Percentiles rank a stretch among this genome's conserved stretches.
Evolutionary conservation across 2,113 vertebrate genomes (phyloP).

Genomic region (Ictidomys tridecemlineatus): DNA sequence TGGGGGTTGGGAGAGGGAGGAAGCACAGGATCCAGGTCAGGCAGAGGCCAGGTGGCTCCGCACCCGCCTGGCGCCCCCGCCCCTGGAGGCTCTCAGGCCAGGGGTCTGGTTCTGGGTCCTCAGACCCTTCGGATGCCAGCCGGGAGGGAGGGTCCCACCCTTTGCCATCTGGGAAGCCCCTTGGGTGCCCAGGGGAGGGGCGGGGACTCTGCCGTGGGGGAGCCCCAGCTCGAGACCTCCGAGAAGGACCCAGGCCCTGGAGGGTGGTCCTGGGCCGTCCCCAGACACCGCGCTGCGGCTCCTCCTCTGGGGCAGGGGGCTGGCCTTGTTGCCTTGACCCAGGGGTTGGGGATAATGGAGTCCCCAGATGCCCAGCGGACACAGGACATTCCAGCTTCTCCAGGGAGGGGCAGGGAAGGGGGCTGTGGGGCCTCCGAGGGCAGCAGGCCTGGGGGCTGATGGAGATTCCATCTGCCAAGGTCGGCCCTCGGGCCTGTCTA

Average conservation of each 20-base stretch:
- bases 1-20: background rate
- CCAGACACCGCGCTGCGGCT: background rate
- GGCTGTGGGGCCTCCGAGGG: constrained; percentile 39
- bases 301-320: background rate
- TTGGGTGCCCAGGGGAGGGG: background rate
- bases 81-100: too few species aligned
- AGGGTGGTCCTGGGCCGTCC: background rate
- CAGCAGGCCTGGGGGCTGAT: constrained; percentile 83
- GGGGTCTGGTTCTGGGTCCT: background rate
- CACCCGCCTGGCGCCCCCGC: background rate
- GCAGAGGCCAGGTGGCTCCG: background rate
- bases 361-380: constrained; percentile 85
- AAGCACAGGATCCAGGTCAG: accelerated
- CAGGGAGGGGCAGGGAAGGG: constrained; percentile 74
- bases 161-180: background rate
- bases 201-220: background rate
- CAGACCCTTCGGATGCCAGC: background rate
- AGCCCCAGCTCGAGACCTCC: background rate
- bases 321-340: background rate
- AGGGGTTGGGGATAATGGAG: constrained; percentile 79
- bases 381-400: constrained; percentile 82
- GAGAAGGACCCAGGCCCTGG: accelerated
- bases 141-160: too few species aligned
- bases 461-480: constrained; percentile 89
- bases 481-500: constrained; percentile 82